A percentile compares a stretch with the other conserved stretches of the same genome.
Conservation (phyloP, 1,140 invertebrate genomes). For the Leguminivora glycinivorella region DNA sequence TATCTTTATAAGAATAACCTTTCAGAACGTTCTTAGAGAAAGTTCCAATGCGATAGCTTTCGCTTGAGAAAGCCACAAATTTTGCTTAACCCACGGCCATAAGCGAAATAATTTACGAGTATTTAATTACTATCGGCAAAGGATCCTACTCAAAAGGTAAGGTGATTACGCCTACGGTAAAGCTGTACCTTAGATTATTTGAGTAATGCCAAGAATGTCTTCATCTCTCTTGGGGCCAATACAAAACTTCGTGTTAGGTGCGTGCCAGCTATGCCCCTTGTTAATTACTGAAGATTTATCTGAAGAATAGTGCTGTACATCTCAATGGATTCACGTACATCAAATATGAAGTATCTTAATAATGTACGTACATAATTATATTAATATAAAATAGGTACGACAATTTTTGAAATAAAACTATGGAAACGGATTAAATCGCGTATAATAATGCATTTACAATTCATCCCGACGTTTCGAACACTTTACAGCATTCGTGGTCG, state of each 20-base stretch:
- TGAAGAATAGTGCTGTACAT: neutral
- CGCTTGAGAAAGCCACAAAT: too few species aligned
- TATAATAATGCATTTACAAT: too few species aligned
- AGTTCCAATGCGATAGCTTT: too few species aligned
- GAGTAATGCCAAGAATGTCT: constrained; percentile 37
- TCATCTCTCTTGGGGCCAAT: neutral
- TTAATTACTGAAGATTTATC: neutral
- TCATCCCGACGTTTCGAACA: too few species aligned
- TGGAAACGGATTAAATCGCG: too few species aligned
- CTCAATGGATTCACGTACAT: too few species aligned
- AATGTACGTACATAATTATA: too few species aligned
- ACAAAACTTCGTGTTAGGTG: neutral
- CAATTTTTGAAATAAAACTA: too few species aligned
- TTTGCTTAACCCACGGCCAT: constrained; percentile 16
- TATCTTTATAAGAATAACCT: too few species aligned
- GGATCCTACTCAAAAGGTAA: constrained; percentile 34
- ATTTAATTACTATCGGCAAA: constrained; percentile 53
- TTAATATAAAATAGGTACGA: too few species aligned
- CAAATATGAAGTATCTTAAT: neutral
- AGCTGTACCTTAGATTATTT: constrained; percentile 37
- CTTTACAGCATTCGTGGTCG: too few species aligned
- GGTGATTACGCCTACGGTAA: constrained; percentile 42
- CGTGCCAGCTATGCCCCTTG: neutral
- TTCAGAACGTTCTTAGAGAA: too few species aligned
- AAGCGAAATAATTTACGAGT: constrained; percentile 49